Evolutionary conservation across 2,888 invertebrate genomes (phyloP).

Genomic region (Tigriopus californicus): DNA sequence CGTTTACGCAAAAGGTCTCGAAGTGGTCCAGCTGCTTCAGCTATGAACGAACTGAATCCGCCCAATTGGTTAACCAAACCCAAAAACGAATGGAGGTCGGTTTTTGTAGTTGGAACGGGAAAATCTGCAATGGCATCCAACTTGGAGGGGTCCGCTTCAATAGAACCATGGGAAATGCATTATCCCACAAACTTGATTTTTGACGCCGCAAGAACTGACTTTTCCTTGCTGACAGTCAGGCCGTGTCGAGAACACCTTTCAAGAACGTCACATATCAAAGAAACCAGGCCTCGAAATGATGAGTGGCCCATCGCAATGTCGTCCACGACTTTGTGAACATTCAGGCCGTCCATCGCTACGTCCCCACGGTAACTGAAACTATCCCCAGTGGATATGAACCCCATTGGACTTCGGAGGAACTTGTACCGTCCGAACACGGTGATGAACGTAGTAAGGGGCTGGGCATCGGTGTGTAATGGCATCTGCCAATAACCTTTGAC

Average conservation of each 20-base stretch:
- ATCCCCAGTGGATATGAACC: background rate
- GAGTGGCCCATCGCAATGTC: background rate
- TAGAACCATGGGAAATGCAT: background rate
- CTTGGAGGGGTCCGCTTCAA: background rate
- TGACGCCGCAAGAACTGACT: background rate
- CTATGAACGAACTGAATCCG: conserved; percentile 4
- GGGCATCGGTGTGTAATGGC: no score
- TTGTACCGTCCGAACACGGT: no score
- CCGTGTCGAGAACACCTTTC: background rate
- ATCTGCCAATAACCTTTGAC: no score
- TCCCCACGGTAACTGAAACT: background rate
- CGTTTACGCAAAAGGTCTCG: background rate
- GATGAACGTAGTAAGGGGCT: no score
- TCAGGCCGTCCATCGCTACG: background rate
- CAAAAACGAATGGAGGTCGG: conserved; percentile 16
- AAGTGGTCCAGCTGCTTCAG: conserved; percentile 7
- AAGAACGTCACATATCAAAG: background rate
- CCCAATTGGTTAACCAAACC: conserved; percentile 13
- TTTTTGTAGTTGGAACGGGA: conserved; percentile 7
- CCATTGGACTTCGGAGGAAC: background rate
- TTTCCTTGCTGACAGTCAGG: background rate
- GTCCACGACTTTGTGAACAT: background rate
- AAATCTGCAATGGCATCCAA: conserved; percentile 13
- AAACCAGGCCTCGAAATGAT: background rate
- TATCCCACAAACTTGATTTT: background rate